Base-by-base conservation (phyloP, 2,888 invertebrate species). In the Drosophila fulvimacula region DNA sequence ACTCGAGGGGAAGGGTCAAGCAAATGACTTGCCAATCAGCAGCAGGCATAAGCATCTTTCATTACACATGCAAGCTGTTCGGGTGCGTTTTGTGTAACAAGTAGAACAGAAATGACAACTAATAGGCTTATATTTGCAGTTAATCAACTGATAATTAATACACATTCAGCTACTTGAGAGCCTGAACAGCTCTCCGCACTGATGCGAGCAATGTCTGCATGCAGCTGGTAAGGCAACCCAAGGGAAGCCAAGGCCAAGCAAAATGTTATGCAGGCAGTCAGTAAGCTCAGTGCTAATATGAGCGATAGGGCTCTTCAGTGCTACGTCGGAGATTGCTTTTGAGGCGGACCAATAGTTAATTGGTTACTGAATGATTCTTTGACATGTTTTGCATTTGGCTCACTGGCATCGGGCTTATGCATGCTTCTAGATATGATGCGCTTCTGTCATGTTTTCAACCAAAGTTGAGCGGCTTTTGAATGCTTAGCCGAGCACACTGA, bases 381-480 rank as follows among this genome's bases (percentile, higher is more conserved):
- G 38, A 15, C 55, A 56, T 52, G 53, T 38, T 63, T n/a, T 19
- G 24, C 42, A 42, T 44, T n/a, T 32, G 55, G 44, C 52, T 42
- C 27, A 46, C n/a, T 53, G 49, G 36, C 55, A 39, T 24, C 13
- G 38, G 49, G 36, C 49, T 27, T 15, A 17, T 17, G 21, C 30
- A 24, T 17, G 21, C 30, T 24, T 34, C 38, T 41, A 17, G 48
- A 62, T 41, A 55, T 46, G 38, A 4, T 44, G 39, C 32, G 27
- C 27, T 19, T 60, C 51, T 57, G 55, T 30, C 34, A 21, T 34
- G n/a, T 27, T 38, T 39, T 27, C 49, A 62, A 46, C 74, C 19
- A 44, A 60, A 44, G 62, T 39, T 67, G 42, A 73, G 68, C 72
- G 70, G 55, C 75, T 69, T 64, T 73, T 69, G 64, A 73, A 74